phyloP scores from a whole-genome alignment of 2,888 invertebrate species.

The Drosophila mimica region DNA sequence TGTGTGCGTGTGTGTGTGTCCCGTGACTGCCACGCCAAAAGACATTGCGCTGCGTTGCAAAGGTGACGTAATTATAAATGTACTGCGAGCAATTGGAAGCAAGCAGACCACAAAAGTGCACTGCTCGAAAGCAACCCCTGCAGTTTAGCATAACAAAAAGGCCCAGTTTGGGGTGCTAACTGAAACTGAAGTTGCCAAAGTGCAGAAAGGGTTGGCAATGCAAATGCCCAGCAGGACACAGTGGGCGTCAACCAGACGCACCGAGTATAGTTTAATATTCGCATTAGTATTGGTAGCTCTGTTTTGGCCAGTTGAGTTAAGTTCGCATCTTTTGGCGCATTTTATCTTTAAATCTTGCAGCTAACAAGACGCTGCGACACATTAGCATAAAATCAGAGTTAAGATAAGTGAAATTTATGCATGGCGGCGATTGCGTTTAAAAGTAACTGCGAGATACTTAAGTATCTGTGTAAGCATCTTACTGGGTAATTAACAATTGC shows the following conservation, averaged over 20 bases:
- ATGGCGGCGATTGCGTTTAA: slow-evolving; percentile 39
- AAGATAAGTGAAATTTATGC: slow-evolving; percentile 69
- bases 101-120: slow-evolving; percentile 71
- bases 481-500: slow-evolving; percentile 66
- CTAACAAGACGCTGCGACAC: slow-evolving; percentile 74
- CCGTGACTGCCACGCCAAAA: slow-evolving; percentile 39
- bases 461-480: slow-evolving; percentile 26
- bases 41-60: slow-evolving; percentile 17
- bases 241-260: slow-evolving; percentile 59
- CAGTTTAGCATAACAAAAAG: slow-evolving; percentile 26
- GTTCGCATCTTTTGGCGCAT: slow-evolving; percentile 43
- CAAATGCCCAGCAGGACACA: slow-evolving; percentile 18
- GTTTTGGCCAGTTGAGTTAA: slow-evolving; percentile 42
- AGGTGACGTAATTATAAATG: slow-evolving; percentile 81
- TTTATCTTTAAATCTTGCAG: slow-evolving; percentile 66
- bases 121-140: slow-evolving; percentile 61
- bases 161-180: slow-evolving; percentile 35
- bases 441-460: slow-evolving; percentile 44
- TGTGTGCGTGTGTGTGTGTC: slow-evolving; percentile 30
- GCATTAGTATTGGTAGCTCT: slow-evolving; percentile 12
- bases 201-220: slow-evolving; percentile 54
- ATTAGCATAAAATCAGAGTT: slow-evolving; percentile 82
- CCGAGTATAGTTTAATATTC: slow-evolving; percentile 2
- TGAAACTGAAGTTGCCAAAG: slow-evolving; percentile 31
- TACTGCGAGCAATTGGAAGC: slow-evolving; percentile 50